Conservation (phyloP, 2,797 vertebrate genomes). For the Lacerta viridis region DNA sequence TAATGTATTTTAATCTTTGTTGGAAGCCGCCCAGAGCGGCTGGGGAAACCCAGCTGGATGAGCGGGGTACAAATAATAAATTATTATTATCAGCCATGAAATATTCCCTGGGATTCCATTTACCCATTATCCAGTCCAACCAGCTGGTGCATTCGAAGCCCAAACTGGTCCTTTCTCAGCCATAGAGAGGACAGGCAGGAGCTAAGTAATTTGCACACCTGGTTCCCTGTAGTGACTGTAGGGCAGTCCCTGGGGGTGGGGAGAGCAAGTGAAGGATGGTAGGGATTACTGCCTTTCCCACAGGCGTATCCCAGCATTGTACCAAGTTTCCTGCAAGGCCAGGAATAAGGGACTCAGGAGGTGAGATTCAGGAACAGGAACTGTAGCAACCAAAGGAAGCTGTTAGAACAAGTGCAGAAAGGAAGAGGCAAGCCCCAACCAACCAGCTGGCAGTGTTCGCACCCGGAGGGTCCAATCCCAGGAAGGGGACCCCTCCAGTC, state of each 20-base stretch:
- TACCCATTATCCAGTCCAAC: neutral
- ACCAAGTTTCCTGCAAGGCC: neutral
- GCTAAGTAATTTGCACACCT: no score
- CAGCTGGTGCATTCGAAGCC: neutral
- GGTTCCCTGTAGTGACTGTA: neutral
- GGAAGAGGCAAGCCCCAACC: no score
- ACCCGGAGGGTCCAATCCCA: no score
- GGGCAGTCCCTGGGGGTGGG: no score
- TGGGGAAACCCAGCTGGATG: no score
- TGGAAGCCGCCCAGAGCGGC: no score
- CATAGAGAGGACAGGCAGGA: no score
- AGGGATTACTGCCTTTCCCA: no score
- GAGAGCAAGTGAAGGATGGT: neutral
- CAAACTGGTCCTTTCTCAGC: neutral
- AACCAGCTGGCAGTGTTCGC: neutral
- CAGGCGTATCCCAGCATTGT: neutral
- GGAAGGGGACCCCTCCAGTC: neutral
- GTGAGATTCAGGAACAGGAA: neutral
- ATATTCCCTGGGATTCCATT: neutral
- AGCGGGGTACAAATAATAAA: no score
- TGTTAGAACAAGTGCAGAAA: neutral
- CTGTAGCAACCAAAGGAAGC: neutral
- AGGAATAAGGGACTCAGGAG: neutral
- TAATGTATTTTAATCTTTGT: no score
- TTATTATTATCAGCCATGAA: neutral